Evolutionary conservation across 2,113 vertebrate species (phyloP), one percentile per base, ranked within the genome.

Genomic region (Butastur rufipennis): DNA sequence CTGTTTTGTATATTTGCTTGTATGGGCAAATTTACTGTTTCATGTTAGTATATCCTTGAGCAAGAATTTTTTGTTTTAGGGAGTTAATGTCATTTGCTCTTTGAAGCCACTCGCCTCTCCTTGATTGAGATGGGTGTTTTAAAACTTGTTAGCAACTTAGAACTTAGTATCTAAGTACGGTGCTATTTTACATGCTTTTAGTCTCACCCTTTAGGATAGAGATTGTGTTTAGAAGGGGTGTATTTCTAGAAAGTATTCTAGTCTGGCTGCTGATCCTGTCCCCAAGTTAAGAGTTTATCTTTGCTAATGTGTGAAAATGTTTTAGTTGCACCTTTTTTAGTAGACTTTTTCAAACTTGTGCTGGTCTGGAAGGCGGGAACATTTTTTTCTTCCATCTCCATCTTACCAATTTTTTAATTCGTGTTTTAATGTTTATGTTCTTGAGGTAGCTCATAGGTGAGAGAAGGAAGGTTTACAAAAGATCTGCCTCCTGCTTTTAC

Each of bases 111-210:
- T 11, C 3, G 17, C 75, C 34, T 90, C 38, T 95, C 19, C n/a
- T 81, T 48, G 36, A 34, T 26, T 43, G 53, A 75, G 42, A 48
- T 27, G 7, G 6, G 7, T 67, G 9, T 82, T 82, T 68, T 32
- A 71, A 89, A 81, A 66, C 52, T n/a, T 61, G 3, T n/a, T 63
- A 43, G 32, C 45, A 42, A 31, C 8, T 61, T 83, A 27, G 16
- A 66, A 50, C 15, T 63, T 55, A 20, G 9, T 45, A 15, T 34
- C 19, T 11, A 40, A 72, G 15, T 88, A 32, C 7, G 70, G 34
- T 45, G n/a, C n/a, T 89, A 13, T 53, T 97, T 95, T 81, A 43
- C 16, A 27, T 74, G 32, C 32, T 85, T 94, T 82, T 78, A 43
- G 58, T 81, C 63, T 83, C 7, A 2, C 26, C 12, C 10, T 91